Base-by-base conservation (phyloP, 1,140 invertebrate species). In the Aphidius gifuensis region DNA sequence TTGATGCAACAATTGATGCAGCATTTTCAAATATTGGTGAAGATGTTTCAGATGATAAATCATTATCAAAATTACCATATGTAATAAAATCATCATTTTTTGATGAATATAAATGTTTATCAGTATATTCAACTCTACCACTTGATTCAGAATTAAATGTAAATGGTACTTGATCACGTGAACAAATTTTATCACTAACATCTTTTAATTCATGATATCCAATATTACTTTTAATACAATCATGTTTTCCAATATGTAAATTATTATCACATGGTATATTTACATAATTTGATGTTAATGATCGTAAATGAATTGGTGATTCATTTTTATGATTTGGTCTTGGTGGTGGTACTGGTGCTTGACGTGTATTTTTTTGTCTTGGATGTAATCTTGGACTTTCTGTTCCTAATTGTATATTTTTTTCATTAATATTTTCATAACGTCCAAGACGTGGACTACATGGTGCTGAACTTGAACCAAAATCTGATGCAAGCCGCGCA, bases 341-440 rank as follows among this genome's bases (percentile, higher is more conserved):
- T 9, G 81, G 80, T 6, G 81, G 79, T 5, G 84, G 82, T 16
- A 80, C 71, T 7, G 87, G 85, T 23, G 86, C 83, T 60, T 85
- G 83, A 48, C 61, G 48, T 39, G 39, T 8, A 51, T 84, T 85
- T 42, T 81, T 73, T 4, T 84, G 78, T 11, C 88, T 82, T 5
- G 89, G 85, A 81, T 89, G 69, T 11, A 90, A 74, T 59, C 88
- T 80, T 7, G 89, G 88, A 74, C 87, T 89, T 64, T 86, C 87
- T 39, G 64, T 63, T 2, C 38, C 62, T 47, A 49, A 45, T 16
- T 39, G 21, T 21, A 39, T 38, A 16, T 63, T 58, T 11, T 77
- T 73, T 7, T 73, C 74, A 4, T 76, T 65, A 5, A 68, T 65
- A 32, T 32, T 32, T 3, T 32, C 23, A 32, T 32, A 32, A 32